phyloP scores from a whole-genome alignment of 1,140 invertebrate species.

The Brachionus sp. region DNA sequence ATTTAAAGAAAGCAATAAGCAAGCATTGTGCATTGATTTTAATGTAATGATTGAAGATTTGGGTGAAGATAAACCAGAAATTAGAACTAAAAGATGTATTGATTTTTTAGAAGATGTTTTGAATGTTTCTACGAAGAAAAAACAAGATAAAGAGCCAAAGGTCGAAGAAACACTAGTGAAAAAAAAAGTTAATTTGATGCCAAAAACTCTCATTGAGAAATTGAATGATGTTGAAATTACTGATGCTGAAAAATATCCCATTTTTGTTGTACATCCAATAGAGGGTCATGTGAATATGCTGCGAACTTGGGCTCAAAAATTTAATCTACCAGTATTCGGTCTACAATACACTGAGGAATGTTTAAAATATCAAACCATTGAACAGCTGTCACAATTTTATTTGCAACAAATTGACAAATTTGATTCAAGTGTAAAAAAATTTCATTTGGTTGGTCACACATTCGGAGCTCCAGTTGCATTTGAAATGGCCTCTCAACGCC shows the following conservation, averaged over 20 bases:
- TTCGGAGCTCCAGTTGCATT: slow-evolving; percentile 13
- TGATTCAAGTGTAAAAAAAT: background rate
- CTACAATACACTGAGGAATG: background rate
- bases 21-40: slow-evolving; percentile 19
- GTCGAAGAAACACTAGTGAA: background rate
- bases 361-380: background rate
- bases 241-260: background rate
- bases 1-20: background rate
- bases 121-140: background rate
- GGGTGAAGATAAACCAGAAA: background rate
- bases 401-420: slow-evolving; percentile 9
- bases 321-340: background rate
- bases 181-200: slow-evolving; percentile 6
- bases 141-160: background rate
- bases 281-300: background rate
- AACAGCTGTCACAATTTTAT: background rate
- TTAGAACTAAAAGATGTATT: background rate
- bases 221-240: slow-evolving; percentile 1
- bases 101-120: background rate
- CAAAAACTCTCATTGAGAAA: background rate
- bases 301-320: background rate
- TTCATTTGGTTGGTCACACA: slow-evolving; percentile 1
- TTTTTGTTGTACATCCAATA: slow-evolving; percentile 17
- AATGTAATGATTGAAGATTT: background rate
- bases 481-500: slow-evolving; percentile 18